These are phyloP conservation scores for Athalia rosae DNA, from an alignment of 2,888 invertebrate species.

Conservation along the genomic window DNA sequence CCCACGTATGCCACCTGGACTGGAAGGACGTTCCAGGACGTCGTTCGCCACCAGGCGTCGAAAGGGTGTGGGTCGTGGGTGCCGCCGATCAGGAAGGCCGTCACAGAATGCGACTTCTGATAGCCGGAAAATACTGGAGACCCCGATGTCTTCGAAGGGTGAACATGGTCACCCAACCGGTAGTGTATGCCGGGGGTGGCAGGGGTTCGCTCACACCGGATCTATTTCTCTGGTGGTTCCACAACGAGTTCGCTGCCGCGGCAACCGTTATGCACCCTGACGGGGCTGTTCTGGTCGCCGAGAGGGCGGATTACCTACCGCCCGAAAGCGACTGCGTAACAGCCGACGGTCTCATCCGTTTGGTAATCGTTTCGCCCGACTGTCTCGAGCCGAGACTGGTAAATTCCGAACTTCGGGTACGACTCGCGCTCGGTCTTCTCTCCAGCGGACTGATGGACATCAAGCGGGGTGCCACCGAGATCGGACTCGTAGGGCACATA, in stretches of 20 bases:
- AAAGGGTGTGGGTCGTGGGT: constrained; percentile 70
- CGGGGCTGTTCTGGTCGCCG: constrained; percentile 71
- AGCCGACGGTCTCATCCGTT: constrained; percentile 69
- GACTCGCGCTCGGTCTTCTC: constrained; percentile 66
- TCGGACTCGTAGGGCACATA: constrained; percentile 55
- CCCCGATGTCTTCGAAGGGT: constrained; percentile 72
- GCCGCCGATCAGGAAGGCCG: constrained; percentile 74
- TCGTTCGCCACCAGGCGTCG: constrained; percentile 51
- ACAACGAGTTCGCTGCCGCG: constrained; percentile 73
- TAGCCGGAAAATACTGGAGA: constrained; percentile 74
- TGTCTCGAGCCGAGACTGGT: constrained; percentile 64
- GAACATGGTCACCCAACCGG: constrained; percentile 75
- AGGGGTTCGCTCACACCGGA: constrained; percentile 72
- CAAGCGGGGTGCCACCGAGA: constrained; percentile 43
- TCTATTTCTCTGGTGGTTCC: constrained; percentile 75
- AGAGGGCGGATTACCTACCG: constrained; percentile 70
- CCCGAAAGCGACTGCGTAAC: constrained; percentile 68
- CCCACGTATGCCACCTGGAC: constrained; percentile 71
- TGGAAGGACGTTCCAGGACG: constrained; percentile 72
- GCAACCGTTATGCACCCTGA: constrained; percentile 73
- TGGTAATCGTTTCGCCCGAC: constrained; percentile 64
- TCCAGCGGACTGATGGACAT: constrained; percentile 49
- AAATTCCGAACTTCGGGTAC: constrained; percentile 68
- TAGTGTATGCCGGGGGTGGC: constrained; percentile 74
- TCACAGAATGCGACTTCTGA: constrained; percentile 73